phyloP scores from a whole-genome alignment of 2,888 invertebrate species.

The Agriopis aurantiaria region DNA sequence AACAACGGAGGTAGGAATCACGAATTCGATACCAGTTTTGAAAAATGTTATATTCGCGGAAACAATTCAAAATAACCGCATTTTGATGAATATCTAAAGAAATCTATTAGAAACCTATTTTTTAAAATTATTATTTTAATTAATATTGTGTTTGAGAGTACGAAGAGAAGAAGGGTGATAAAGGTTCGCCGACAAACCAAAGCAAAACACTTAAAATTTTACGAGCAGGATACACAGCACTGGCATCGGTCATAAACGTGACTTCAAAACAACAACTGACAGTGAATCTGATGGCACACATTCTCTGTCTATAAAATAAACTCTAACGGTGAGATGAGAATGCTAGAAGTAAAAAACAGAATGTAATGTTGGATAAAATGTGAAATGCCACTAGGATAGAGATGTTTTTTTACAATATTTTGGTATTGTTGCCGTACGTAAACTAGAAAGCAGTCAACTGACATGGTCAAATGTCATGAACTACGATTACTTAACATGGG shows the following conservation, averaged over 20 bases:
- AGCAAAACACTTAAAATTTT: conserved; percentile 58
- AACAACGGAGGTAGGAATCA: too few species aligned
- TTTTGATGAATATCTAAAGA: neutral
- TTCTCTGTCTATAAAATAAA: conserved; percentile 17
- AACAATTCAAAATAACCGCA: neutral
- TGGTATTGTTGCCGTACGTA: neutral
- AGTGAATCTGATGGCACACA: conserved; percentile 32
- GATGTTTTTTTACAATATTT: neutral
- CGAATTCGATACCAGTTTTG: too few species aligned
- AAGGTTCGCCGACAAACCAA: conserved; percentile 50
- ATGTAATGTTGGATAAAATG: neutral
- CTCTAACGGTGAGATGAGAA: neutral
- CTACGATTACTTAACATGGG: neutral
- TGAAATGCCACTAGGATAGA: neutral
- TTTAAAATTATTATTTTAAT: neutral
- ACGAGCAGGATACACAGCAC: conserved; percentile 56
- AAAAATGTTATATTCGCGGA: too few species aligned
- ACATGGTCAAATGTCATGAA: neutral
- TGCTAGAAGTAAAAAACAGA: neutral
- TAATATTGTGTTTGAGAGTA: conserved; percentile 5
- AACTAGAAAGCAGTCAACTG: neutral
- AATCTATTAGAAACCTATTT: neutral
- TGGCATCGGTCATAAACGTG: conserved; percentile 44
- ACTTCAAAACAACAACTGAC: conserved; percentile 36
- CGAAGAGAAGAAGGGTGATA: conserved; percentile 38